A percentile compares a stretch with the other conserved stretches of the same genome.
Evolutionary conservation across 1,140 invertebrate species (phyloP).

Genomic region (Rhagoletis pomonella): DNA sequence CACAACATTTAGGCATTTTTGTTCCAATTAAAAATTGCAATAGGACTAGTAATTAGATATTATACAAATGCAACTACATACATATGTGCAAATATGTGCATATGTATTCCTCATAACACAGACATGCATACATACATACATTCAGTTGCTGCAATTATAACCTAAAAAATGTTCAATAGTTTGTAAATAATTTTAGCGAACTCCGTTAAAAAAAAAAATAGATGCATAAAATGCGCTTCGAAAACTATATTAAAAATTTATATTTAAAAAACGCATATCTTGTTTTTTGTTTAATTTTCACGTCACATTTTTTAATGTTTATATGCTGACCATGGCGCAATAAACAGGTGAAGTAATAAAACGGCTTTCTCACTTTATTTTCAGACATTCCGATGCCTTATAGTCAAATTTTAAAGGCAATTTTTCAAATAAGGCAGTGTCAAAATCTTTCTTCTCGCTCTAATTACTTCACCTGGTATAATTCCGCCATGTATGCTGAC

Average conservation of each 20-base stretch:
- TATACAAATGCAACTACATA: neutral
- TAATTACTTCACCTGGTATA: no score
- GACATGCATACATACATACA: neutral
- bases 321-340: no score
- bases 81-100: neutral
- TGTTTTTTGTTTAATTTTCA: slow-evolving; percentile 26
- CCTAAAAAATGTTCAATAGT: slow-evolving; percentile 5
- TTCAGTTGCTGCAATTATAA: slow-evolving; percentile 25
- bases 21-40: neutral
- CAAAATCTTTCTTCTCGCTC: no score
- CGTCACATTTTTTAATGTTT: no score
- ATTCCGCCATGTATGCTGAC: no score
- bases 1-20: slow-evolving; percentile 1
- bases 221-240: slow-evolving; percentile 23
- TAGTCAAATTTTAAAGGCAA: no score
- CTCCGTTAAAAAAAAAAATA: neutral
- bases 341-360: no score
- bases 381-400: no score
- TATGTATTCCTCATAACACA: no score
- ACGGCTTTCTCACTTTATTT: neutral
- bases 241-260: slow-evolving; percentile 16
- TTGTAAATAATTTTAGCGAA: slow-evolving; percentile 45
- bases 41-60: neutral
- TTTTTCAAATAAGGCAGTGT: no score
- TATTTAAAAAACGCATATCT: neutral